Conservation (phyloP, 2,888 invertebrate genomes). For the Lottia scabra region DNA sequence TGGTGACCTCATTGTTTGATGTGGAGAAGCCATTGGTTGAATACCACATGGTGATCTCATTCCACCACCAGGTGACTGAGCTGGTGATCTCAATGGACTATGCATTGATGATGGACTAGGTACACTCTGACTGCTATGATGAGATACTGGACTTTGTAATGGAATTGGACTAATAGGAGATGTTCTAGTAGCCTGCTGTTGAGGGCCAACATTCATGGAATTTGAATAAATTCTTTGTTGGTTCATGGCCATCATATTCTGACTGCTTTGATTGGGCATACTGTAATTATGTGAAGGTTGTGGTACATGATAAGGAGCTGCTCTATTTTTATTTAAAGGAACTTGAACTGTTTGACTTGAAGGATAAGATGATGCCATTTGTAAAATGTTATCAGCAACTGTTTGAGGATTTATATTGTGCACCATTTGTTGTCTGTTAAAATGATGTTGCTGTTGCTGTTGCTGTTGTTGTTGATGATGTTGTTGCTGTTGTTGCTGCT, state of each 20-base stretch:
- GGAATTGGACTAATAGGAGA: slow-evolving; percentile 57
- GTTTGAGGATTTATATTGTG: slow-evolving; percentile 54
- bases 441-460: neutral
- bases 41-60: slow-evolving; percentile 50
- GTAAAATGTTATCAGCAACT: slow-evolving; percentile 66
- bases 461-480: slow-evolving; percentile 5
- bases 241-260: slow-evolving; percentile 17
- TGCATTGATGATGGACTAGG: slow-evolving; percentile 60
- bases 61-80: slow-evolving; percentile 38
- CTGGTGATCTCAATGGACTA: slow-evolving; percentile 52
- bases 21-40: slow-evolving; percentile 37
- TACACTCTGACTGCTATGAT: slow-evolving; percentile 56
- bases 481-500: slow-evolving; percentile 1
- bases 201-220: slow-evolving; percentile 40
- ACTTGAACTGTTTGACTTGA: slow-evolving; percentile 58
- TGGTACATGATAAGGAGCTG: slow-evolving; percentile 59
- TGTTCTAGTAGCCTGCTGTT: slow-evolving; percentile 35
- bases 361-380: slow-evolving; percentile 60
- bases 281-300: slow-evolving; percentile 23
- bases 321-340: slow-evolving; percentile 50
- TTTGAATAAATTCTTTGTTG: slow-evolving; percentile 8
- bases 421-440: slow-evolving; percentile 26
- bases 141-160: slow-evolving; percentile 55
- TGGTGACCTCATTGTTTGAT: slow-evolving; percentile 41
- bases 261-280: slow-evolving; percentile 17